A percentile compares a stretch with the other conserved stretches of the same genome.
phyloP scores from a whole-genome alignment of 2,113 vertebrate species.

The Typhlomys cinereus region DNA sequence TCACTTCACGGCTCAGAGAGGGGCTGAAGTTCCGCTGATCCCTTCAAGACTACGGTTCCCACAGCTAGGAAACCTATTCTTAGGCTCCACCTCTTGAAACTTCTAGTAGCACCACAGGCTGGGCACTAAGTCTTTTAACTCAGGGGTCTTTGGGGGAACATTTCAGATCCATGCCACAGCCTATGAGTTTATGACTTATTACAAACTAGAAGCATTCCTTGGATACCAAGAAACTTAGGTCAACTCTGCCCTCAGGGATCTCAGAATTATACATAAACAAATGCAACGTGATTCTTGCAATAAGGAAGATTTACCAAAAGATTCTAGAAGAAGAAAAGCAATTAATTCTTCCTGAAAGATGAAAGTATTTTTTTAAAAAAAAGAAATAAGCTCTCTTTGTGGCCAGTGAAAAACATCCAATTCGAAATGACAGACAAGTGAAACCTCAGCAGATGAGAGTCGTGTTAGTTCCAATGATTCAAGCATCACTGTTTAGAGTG shows the following conservation, averaged over 20 bases:
- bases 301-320: background rate
- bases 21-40: background rate
- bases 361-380: background rate
- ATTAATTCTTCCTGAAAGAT: background rate
- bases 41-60: background rate
- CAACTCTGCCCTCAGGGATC: background rate
- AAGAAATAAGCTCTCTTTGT: background rate
- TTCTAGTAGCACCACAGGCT: background rate
- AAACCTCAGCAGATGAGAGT: background rate
- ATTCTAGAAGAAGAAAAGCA: background rate
- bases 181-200: background rate
- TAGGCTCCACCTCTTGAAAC: background rate
- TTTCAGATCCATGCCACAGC: too few species aligned
- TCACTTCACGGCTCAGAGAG: background rate
- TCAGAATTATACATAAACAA: background rate
- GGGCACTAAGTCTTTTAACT: too few species aligned
- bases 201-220: background rate
- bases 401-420: background rate
- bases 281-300: background rate
- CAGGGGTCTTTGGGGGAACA: background rate
- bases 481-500: background rate
- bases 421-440: background rate
- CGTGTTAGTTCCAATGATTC: background rate
- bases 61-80: too few species aligned
- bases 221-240: background rate